phyloP scores from a whole-genome alignment of 2,113 vertebrate genomes.

The Pterocles orientalis region DNA sequence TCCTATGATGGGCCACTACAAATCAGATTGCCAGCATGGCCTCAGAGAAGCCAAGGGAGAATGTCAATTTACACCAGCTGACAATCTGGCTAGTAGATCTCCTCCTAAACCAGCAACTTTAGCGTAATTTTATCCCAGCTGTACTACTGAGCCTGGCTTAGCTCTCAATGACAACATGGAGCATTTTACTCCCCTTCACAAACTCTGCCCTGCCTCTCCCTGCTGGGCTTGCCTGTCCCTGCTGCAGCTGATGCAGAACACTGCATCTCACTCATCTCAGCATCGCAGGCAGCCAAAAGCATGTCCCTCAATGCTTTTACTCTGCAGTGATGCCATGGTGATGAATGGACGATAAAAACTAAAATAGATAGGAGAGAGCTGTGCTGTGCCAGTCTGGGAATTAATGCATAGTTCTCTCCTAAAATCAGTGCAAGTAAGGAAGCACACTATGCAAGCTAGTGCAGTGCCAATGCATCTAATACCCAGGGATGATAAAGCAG shows the following conservation, averaged over 20 bases:
- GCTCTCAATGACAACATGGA: background rate
- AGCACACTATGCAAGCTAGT: background rate
- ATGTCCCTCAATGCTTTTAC: rapidly evolving
- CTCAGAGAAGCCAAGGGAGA: background rate
- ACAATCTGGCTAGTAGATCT: background rate
- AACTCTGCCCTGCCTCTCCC: background rate
- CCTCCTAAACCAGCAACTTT: background rate
- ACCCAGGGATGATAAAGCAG: background rate
- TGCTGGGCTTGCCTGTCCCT: background rate
- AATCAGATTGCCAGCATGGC: background rate
- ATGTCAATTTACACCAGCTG: background rate
- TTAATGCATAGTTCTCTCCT: background rate
- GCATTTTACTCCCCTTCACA: background rate
- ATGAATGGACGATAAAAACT: background rate
- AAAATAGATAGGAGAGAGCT: background rate
- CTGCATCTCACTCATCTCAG: background rate
- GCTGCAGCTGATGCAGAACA: background rate
- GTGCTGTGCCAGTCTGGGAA: background rate
- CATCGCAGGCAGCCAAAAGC: background rate
- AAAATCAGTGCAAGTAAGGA: background rate
- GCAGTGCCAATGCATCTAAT: rapidly evolving
- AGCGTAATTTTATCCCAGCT: background rate
- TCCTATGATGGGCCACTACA: background rate
- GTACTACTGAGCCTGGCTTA: background rate
- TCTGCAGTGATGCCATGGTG: background rate